A percentile compares a stretch with the other conserved stretches of the same genome.
Evolutionary conservation across 2,797 vertebrate genomes (phyloP).

Genomic region (Darevskia mixta): DNA sequence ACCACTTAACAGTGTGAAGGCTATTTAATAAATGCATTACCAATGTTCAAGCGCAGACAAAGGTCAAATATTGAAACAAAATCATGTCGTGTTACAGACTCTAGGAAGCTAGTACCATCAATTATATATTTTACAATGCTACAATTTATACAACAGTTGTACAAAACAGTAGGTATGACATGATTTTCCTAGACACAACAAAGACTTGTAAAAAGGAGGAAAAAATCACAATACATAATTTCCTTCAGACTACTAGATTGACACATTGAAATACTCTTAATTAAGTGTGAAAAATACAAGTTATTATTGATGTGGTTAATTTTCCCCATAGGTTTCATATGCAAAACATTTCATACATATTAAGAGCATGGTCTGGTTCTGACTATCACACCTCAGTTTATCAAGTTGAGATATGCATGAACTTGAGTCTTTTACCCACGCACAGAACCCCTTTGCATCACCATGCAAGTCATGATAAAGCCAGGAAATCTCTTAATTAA

Average conservation of each 20-base stretch:
- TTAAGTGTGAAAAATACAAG: slow-evolving; percentile 19
- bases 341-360: background rate
- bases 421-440: background rate
- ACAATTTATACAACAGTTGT: slow-evolving; percentile 34
- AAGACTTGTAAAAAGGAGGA: background rate
- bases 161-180: slow-evolving; percentile 29
- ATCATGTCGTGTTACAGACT: slow-evolving; percentile 54
- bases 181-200: slow-evolving; percentile 46
- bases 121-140: slow-evolving; percentile 51
- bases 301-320: slow-evolving; percentile 34
- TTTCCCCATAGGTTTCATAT: background rate
- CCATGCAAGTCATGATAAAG: background rate
- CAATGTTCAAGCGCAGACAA: slow-evolving; percentile 58
- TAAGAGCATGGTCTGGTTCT: background rate
- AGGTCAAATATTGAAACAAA: slow-evolving; percentile 65
- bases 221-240: slow-evolving; percentile 41
- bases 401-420: background rate
- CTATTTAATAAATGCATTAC: slow-evolving; percentile 74
- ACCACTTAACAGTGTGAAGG: slow-evolving; percentile 48
- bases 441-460: background rate
- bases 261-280: background rate
- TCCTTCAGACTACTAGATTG: background rate
- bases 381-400: background rate
- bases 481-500: background rate
- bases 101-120: slow-evolving; percentile 19